Evolutionary conservation across 2,797 vertebrate genomes (phyloP), one percentile per base, ranked within the genome.

Genomic region (Mus minutoides): DNA sequence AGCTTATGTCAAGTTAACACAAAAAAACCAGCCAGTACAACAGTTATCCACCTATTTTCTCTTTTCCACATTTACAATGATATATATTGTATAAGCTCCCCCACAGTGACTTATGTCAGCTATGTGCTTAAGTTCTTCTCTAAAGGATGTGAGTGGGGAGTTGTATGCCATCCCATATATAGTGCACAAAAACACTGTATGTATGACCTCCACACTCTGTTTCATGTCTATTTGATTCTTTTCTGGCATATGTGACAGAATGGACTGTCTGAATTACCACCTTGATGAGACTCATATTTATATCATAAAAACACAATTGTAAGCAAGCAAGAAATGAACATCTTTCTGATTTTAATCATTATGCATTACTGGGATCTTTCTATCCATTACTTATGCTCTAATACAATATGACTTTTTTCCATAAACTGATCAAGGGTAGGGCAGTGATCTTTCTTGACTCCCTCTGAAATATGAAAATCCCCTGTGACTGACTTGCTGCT

Each of bases 291-390:
- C 1, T 49, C 26, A 58, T 19, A 22, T 43, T 31, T 75, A 52
- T 94, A 76, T 37, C n/a, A 84, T 49, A 83, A 93, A 90, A 49
- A 43, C 12, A 37, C 29, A 34, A 79, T 89, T 88, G 88, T 92
- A 78, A 17, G 43, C n/a, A 54, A 96, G 43, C 6, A 92, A 87
- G 12, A 94, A 84, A 92, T 71, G 89, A 92, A 86, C 34, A 34
- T 86, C 92, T 40, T 89, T 97, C 75, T 58, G n/a, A 75, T 52
- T 91, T 86, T 90, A 96, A 40, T 31, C 34, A 83, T 83, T 88
- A 58, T 71, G 22, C 29, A 56, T 58, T 62, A 62, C 16, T 82
- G 24, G 12, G 12, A 4, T 58, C 24, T 16, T 58, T 34, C 19
- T 43, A 75, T 60, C 22, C 9, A 83, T 71, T 34, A 89, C 58